These are phyloP conservation scores for Melipona beecheii DNA, from an alignment of 2,888 invertebrate species.

Conservation along the genomic window DNA sequence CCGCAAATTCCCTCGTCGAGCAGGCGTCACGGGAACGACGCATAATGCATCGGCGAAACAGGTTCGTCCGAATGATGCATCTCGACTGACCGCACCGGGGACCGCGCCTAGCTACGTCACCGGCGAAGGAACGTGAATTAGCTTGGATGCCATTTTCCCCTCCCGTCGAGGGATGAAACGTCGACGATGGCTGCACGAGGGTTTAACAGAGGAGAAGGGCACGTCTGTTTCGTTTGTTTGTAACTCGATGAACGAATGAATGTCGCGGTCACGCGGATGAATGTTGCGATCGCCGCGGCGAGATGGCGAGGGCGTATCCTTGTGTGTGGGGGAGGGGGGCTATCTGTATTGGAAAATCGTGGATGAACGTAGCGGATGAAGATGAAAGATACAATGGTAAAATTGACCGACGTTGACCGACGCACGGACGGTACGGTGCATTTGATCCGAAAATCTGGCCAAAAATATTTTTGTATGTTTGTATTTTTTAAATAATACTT, in stretches of 20 bases:
- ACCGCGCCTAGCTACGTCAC: slow-evolving; percentile 16
- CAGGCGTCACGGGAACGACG: slow-evolving; percentile 30
- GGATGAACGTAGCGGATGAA: too few relatives aligned
- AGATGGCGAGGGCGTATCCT: neutral
- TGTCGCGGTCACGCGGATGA: slow-evolving; percentile 42
- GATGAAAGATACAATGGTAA: too few relatives aligned
- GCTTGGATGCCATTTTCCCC: slow-evolving; percentile 47
- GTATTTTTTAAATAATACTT: too few relatives aligned
- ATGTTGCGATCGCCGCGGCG: slow-evolving; percentile 57
- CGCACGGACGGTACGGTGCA: too few relatives aligned
- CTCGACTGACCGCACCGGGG: slow-evolving; percentile 43
- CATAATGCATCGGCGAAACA: slow-evolving; percentile 34
- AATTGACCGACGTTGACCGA: too few relatives aligned
- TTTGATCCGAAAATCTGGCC: too few relatives aligned
- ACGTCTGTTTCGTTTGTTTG: slow-evolving; percentile 49
- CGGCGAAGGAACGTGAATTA: slow-evolving; percentile 56
- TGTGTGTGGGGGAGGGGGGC: neutral
- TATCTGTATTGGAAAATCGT: too few relatives aligned
- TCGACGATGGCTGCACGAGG: neutral
- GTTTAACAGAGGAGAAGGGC: neutral
- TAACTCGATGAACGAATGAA: slow-evolving; percentile 25
- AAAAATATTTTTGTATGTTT: too few relatives aligned
- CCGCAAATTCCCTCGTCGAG: slow-evolving; percentile 46
- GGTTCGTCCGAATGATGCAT: slow-evolving; percentile 41
- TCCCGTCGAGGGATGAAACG: neutral